phyloP scores from a whole-genome alignment of 2,113 vertebrate genomes.

The Rhinopomastus cyanomelas region DNA sequence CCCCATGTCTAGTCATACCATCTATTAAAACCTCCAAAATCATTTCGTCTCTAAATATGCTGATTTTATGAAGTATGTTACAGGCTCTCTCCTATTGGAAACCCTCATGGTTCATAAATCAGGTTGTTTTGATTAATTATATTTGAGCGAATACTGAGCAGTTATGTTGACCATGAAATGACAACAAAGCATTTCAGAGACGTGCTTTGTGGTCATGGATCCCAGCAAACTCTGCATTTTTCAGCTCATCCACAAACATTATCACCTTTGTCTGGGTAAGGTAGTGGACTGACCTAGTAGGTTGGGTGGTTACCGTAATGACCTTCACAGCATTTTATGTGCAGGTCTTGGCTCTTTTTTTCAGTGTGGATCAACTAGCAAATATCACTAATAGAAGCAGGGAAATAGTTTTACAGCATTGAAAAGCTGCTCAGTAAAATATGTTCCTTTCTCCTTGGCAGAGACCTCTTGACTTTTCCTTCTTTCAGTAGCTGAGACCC shows the following conservation, averaged over 20 bases:
- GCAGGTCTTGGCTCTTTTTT: rapidly evolving
- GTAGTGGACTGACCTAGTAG: background rate
- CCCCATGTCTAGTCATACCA: background rate
- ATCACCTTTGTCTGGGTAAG: background rate
- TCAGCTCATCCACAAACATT: background rate
- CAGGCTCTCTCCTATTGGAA: background rate
- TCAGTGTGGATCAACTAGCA: background rate
- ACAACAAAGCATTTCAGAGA: background rate
- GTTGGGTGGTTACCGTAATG: background rate
- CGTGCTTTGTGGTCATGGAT: background rate
- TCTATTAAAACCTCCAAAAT: background rate
- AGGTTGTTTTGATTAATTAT: background rate
- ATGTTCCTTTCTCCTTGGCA: background rate
- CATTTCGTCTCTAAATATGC: background rate
- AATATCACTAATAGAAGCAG: background rate
- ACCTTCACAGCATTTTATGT: background rate
- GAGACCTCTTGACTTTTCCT: background rate
- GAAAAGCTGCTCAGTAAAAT: background rate
- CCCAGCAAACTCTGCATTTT: background rate
- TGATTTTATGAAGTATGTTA: background rate
- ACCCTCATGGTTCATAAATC: background rate
- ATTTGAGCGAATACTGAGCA: background rate
- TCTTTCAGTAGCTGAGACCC: background rate
- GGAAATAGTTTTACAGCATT: background rate
- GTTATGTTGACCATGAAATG: background rate